A percentile compares a stretch with the other conserved stretches of the same genome.
Evolutionary conservation across 2,888 invertebrate genomes (phyloP).

Genomic region (Seira sanloemensis): DNA sequence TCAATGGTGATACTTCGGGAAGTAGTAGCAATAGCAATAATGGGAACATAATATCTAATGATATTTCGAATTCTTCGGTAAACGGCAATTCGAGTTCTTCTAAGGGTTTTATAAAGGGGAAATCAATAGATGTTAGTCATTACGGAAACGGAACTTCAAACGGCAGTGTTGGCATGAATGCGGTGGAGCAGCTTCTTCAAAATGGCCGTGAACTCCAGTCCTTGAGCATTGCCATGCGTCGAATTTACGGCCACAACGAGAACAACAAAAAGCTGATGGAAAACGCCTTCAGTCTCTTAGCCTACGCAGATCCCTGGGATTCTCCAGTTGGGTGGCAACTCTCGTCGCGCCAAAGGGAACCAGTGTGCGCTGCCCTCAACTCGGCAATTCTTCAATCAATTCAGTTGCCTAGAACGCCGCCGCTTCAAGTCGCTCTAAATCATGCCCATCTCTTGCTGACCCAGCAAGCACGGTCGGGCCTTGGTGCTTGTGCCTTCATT

Average conservation of each 20-base stretch:
- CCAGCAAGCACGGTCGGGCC: constrained; percentile 88
- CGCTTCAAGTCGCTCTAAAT: constrained; percentile 93
- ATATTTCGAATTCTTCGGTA: constrained; percentile 55
- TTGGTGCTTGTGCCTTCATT: constrained; percentile 97
- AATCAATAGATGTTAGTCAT: constrained; percentile 40
- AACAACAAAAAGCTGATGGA: constrained; percentile 93
- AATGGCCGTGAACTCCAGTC: constrained; percentile 95
- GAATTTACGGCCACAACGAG: constrained; percentile 88
- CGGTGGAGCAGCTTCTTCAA: constrained; percentile 94
- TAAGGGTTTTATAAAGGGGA: constrained; percentile 40
- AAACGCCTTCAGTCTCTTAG: constrained; percentile 94
- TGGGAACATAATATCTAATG: constrained; percentile 60
- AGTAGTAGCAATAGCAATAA: constrained; percentile 61
- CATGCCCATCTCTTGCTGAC: constrained; percentile 90
- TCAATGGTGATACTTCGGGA: constrained; percentile 65
- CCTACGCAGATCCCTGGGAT: constrained; percentile 97
- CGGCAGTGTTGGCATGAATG: constrained; percentile 76
- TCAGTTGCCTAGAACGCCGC: constrained; percentile 92
- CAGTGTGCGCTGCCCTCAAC: constrained; percentile 96
- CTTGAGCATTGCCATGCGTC: constrained; percentile 89
- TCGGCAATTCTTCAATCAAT: constrained; percentile 97
- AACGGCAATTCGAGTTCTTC: constrained; percentile 39
- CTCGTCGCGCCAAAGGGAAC: constrained; percentile 94
- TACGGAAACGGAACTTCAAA: constrained; percentile 29
- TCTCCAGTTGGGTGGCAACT: constrained; percentile 98